Percentiles rank a stretch among this genome's conserved stretches.
These are phyloP conservation scores for Phocoena sinus DNA, from an alignment of 2,113 vertebrate genomes.

Conservation along the genomic window DNA sequence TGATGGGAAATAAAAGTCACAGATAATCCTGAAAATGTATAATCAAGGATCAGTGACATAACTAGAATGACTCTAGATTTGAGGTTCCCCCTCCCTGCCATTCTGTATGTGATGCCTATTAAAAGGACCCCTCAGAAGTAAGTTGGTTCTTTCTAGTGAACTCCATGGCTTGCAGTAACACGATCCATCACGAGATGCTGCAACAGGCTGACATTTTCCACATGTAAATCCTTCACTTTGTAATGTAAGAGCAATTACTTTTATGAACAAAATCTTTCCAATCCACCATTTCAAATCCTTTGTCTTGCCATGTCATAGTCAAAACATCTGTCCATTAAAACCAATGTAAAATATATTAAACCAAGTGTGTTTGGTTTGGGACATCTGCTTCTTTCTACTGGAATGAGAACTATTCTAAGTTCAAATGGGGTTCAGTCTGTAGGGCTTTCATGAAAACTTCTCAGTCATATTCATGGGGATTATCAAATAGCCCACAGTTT, in stretches of 20 bases:
- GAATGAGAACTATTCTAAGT: conserved; percentile 71
- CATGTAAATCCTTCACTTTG: conserved; percentile 80
- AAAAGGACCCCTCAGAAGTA: conserved; percentile 45
- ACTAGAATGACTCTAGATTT: conserved; percentile 46
- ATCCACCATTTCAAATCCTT: conserved; percentile 81
- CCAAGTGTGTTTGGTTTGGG: conserved; percentile 47
- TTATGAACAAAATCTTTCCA: conserved; percentile 81
- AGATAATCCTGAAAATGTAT: conserved; percentile 57
- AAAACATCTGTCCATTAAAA: conserved; percentile 82
- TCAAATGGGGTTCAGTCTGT: conserved; percentile 64
- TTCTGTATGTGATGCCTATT: conserved; percentile 51
- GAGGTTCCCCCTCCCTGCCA: conserved; percentile 2
- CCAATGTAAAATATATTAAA: conserved; percentile 62
- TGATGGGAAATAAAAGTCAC: neutral
- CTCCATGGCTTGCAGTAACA: conserved; percentile 65
- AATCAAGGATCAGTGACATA: conserved; percentile 52
- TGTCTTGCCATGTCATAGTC: conserved; percentile 80
- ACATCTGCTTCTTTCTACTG: conserved; percentile 65
- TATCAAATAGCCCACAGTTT: conserved; percentile 70
- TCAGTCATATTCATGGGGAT: conserved; percentile 72
- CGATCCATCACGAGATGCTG: conserved; percentile 71
- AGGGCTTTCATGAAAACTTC: conserved; percentile 61
- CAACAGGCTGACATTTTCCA: conserved; percentile 81
- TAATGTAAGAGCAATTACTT: conserved; percentile 83
- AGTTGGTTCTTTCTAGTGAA: conserved; percentile 65